Base-by-base conservation (phyloP, 37 sponge, comb jelly and placozoan genomes). In the Bolinopsis microptera region DNA sequence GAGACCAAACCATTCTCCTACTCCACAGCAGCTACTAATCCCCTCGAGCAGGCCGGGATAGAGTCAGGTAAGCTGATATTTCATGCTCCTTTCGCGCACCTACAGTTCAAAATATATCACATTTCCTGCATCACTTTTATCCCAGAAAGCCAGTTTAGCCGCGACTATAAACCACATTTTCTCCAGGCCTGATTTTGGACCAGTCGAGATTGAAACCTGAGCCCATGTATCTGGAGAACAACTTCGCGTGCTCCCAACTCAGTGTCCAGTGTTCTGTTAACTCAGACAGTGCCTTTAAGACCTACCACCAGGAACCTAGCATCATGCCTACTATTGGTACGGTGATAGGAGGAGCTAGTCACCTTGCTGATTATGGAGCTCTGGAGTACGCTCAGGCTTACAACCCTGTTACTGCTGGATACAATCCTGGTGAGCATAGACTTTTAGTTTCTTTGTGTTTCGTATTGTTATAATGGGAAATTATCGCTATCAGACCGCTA, bases 21-120 rank as follows among this genome's bases (percentile, higher is more conserved):
- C 82, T 33, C 82, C 21, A 31, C 35, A 24, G 30, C 22, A 31
- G 35, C 82, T 30, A 80, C 82, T 37, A 80, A 80, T 9, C 82
- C 82, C 33, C 37, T 80, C 1, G 82, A 80, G 33, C 82, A 80
- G 37, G 82, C 82, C 22, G 31, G 74, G 5, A 70, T 70, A 26
- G 74, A 80, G 33, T 80, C 75, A 72, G 75, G 75, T 72, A 72
- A 72, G n/a, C 13, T 48, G n/a, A n/a, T n/a, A n/a, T n/a, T n/a
- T n/a, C n/a, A n/a, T n/a, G n/a, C n/a, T n/a, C n/a, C n/a, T n/a
- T n/a, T n/a, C n/a, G n/a, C n/a, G n/a, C n/a, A n/a, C n/a, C n/a
- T n/a, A n/a, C n/a, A n/a, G n/a, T n/a, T n/a, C n/a, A n/a, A n/a
- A n/a, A n/a, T n/a, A n/a, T n/a, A n/a, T n/a, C n/a, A n/a, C n/a